A percentile compares a stretch with the other conserved stretches of the same genome.
These are phyloP conservation scores for Esperia sulphurella DNA, from an alignment of 2,888 invertebrate species.

Conservation along the genomic window DNA sequence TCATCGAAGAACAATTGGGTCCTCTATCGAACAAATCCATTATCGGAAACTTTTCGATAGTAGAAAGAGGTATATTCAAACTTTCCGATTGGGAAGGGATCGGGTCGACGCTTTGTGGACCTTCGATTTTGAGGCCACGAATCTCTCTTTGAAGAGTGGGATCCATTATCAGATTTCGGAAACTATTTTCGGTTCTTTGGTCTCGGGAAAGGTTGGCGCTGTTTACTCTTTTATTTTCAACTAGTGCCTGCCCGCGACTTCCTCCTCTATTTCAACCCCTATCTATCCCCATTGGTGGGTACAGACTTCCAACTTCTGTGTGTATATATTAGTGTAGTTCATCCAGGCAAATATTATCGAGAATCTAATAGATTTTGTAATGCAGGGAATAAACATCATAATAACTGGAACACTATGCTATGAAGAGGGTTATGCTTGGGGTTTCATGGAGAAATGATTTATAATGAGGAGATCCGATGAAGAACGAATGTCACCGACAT, in stretches of 20 bases:
- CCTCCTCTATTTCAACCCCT: too few species aligned
- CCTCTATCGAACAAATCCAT: constrained; percentile 69
- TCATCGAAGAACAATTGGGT: constrained; percentile 76
- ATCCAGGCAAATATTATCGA: too few species aligned
- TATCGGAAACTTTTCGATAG: constrained; percentile 77
- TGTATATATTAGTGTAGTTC: too few species aligned
- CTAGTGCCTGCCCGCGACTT: background rate
- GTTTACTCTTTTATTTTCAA: background rate
- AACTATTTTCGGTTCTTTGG: constrained; percentile 5
- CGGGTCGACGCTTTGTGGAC: constrained; percentile 44
- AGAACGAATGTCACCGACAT: too few species aligned
- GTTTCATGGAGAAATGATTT: too few species aligned
- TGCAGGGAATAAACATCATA: too few species aligned
- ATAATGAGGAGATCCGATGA: too few species aligned
- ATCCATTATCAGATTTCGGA: constrained; percentile 11
- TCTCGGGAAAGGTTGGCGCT: background rate
- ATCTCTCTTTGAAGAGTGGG: constrained; percentile 11
- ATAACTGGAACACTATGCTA: too few species aligned
- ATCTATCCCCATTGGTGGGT: too few species aligned
- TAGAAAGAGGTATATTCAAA: constrained; percentile 74
- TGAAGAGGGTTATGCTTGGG: too few species aligned
- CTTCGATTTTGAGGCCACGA: constrained; percentile 36
- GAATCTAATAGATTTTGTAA: too few species aligned
- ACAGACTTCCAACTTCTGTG: too few species aligned
- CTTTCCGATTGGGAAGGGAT: constrained; percentile 62